Evolutionary conservation across 2,888 invertebrate genomes (phyloP), one percentile per base, ranked within the genome.

Genomic region (Crioceris asparagi): DNA sequence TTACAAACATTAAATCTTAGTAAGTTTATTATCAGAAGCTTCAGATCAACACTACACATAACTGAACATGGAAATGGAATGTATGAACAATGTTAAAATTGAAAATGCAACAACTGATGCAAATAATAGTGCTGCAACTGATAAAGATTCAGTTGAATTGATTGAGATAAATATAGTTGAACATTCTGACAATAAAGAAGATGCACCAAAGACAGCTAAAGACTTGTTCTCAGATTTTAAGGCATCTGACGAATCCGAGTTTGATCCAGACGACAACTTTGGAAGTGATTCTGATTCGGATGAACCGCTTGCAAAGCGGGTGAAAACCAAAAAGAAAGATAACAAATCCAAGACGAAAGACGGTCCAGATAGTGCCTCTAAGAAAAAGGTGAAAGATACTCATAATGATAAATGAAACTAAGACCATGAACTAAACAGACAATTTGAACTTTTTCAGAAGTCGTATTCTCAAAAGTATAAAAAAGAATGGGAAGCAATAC

Each of bases 401-500:
- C 17, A 29, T 29, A 21, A 33, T 38, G 12, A 17, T 27, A 10
- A 14, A 14, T 14, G 18, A 4, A 5, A 27, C 12, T 7, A 21
- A 10, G 21, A 6, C n/a, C n/a, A n/a, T n/a, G n/a, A n/a, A n/a
- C n/a, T n/a, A n/a, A n/a, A n/a, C n/a, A n/a, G n/a, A n/a, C n/a
- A n/a, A n/a, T n/a, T n/a, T n/a, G n/a, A n/a, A n/a, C n/a, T n/a
- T 27, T 27, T 29, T 15, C 26, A 16, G 7, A 21, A 49, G 47
- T 46, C 43, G 34, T 61, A 60, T 42, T 43, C 50, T 2, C 60
- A 60, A 41, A 61, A 60, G 45, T 61, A 62, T 37, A 59, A 60
- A 38, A 61, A 60, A 43, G 60, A 62, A 47, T 61, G 61, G 62
- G 61, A 62, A 45, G 51, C 54, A 16, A 55, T 60, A 36, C 61